These are phyloP conservation scores for Neuroscelio doddi DNA, from an alignment of 2,888 invertebrate species.

Conservation along the genomic window DNA sequence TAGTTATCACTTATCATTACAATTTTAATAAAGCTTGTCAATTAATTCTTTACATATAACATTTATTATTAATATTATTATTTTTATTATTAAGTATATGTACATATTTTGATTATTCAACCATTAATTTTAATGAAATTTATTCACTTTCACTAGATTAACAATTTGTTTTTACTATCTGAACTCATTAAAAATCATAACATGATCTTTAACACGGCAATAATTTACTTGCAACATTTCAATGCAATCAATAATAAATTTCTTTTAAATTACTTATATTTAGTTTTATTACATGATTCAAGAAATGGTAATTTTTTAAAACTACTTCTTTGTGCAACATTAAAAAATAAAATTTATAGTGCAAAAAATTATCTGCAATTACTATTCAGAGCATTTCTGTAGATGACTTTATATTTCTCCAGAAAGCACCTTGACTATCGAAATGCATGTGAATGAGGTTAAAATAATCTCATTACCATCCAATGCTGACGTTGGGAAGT, in stretches of 20 bases:
- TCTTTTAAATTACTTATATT: conserved; percentile 20
- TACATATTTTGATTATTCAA: conserved; percentile 15
- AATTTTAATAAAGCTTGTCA: too few species aligned
- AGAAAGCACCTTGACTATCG: conserved; percentile 16
- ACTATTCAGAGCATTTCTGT: background rate
- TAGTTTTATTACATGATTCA: background rate
- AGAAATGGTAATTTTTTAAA: background rate
- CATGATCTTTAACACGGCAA: conserved; percentile 16
- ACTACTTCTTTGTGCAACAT: background rate
- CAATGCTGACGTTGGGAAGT: conserved; percentile 24
- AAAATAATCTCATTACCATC: conserved; percentile 29
- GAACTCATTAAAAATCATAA: too few species aligned
- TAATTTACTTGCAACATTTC: conserved; percentile 12
- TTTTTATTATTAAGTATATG: too few species aligned
- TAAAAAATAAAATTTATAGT: background rate
- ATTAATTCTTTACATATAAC: too few species aligned
- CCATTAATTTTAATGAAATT: conserved; percentile 17
- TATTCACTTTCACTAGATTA: conserved; percentile 28
- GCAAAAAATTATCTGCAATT: background rate
- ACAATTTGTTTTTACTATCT: conserved; percentile 27
- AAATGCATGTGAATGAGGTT: conserved; percentile 32
- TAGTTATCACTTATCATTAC: too few species aligned
- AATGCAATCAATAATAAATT: conserved; percentile 8
- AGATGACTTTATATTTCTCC: conserved; percentile 20
- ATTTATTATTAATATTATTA: too few species aligned